Conservation (phyloP, 2,888 invertebrate genomes). For the Hirudinaria manillensis region DNA sequence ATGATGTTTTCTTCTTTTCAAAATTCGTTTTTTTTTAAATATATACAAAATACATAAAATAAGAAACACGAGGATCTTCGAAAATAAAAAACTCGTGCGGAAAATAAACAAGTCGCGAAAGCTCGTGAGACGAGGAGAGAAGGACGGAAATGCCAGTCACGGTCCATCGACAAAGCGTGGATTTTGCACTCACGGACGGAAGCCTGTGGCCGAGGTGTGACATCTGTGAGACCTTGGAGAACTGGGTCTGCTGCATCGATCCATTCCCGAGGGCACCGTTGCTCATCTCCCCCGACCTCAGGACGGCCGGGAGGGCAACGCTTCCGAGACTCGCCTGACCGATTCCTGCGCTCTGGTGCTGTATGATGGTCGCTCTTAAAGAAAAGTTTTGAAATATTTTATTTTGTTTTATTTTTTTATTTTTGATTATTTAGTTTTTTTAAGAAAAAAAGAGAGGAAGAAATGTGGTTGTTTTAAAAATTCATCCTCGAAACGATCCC, state of each 20-base stretch:
- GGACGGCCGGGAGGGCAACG: slow-evolving; percentile 86
- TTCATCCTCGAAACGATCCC: no score
- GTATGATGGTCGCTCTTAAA: slow-evolving; percentile 51
- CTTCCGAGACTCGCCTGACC: slow-evolving; percentile 82
- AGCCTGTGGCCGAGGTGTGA: slow-evolving; percentile 28
- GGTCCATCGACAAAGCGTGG: no score
- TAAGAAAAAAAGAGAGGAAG: neutral
- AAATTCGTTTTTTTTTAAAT: no score
- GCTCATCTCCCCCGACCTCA: slow-evolving; percentile 81
- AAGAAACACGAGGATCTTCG: no score
- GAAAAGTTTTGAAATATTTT: neutral
- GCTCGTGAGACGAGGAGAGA: no score
- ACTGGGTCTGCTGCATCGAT: slow-evolving; percentile 81
- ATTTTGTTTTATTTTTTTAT: no score
- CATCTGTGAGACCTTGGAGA: slow-evolving; percentile 46
- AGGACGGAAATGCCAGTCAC: no score
- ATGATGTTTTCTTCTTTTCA: no score
- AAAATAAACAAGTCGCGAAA: no score
- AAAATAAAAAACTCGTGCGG: no score
- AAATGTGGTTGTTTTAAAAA: neutral
- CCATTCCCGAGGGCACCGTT: slow-evolving; percentile 58
- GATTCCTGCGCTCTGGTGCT: slow-evolving; percentile 66
- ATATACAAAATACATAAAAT: no score
- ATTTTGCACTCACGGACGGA: slow-evolving; percentile 56
- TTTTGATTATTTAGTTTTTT: no score